A percentile compares a stretch with the other conserved stretches of the same genome.
Conservation (phyloP, 2,888 invertebrate genomes). For the Eilema caniola region DNA sequence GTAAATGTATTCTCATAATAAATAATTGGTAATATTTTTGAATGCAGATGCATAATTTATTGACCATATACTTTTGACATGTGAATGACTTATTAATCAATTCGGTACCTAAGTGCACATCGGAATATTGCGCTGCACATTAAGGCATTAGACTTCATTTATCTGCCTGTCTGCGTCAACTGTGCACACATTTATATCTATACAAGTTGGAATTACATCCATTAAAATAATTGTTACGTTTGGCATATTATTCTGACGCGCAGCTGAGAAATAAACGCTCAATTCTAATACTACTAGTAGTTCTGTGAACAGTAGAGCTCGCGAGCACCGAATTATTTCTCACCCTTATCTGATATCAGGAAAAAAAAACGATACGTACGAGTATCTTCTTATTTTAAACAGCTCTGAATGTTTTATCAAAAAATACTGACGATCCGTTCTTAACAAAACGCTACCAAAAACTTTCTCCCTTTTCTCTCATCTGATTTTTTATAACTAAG, state of each 20-base stretch:
- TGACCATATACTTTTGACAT: slow-evolving; percentile 26
- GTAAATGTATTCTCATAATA: background rate
- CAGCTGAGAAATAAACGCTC: background rate
- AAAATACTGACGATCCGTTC: too few species aligned
- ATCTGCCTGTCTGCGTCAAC: slow-evolving; percentile 45
- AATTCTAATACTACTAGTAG: background rate
- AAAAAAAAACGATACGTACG: too few species aligned
- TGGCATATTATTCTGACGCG: slow-evolving; percentile 22
- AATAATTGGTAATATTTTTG: background rate
- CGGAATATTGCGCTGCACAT: slow-evolving; percentile 23
- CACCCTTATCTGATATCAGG: too few species aligned
- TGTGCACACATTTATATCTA: slow-evolving; percentile 28
- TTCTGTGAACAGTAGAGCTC: too few species aligned
- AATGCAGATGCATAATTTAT: background rate
- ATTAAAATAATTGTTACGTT: slow-evolving; percentile 44
- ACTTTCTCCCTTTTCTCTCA: too few species aligned
- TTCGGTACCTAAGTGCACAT: background rate
- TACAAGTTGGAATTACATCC: slow-evolving; percentile 44
- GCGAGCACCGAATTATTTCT: too few species aligned
- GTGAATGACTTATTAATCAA: slow-evolving; percentile 48
- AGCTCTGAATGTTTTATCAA: too few species aligned
- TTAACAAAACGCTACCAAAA: too few species aligned
- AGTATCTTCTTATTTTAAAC: too few species aligned
- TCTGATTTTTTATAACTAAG: too few species aligned
- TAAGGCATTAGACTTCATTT: slow-evolving; percentile 40